Base-by-base conservation (phyloP, 2,888 invertebrate species). In the Leistus spinibarbis region DNA sequence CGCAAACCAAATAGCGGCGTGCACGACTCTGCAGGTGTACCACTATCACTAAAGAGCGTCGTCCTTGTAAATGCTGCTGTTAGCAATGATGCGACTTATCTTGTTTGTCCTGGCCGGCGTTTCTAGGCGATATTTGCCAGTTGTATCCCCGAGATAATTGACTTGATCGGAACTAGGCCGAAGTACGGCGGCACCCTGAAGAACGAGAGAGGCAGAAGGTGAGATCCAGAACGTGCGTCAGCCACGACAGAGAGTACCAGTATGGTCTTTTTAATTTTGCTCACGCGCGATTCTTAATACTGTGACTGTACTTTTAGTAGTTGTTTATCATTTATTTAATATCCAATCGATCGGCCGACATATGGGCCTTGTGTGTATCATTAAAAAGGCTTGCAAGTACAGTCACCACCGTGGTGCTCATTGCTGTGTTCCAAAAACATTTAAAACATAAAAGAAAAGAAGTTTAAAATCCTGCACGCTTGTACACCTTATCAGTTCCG, bases 71-170 rank as follows among this genome's bases (percentile, higher is more conserved):
- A n/a, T n/a, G n/a, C 78, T 80, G 80, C 82, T 69, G 20, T 40
- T 82, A 80, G 81, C 81, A 82, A 81, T 83, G 82, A 83, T 82
- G 81, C 82, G 80, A 82, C 60, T 88, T 88, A 87, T 88, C 87
- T 88, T 89, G 87, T 89, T 84, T 87, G 89, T 88, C 89, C 88
- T 87, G 88, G 88, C 88, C 89, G 88, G 89, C 82, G 82, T 84
- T 13, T 40, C 80, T 86, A 98, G 98, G 99, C 99, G 92, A 98
- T 99, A 94, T 99, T 99, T 95, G 99, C 99, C 91, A 98, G 97
- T 94, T 98, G 98, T 94, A 98, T 99, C 91, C 99, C 99, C 89
- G 99, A 99, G 94, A 99, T 99, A 91, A 98, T 98, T 91, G 99
- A 99, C 93, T 96, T 99, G 93, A 96, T 99, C 92, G 98, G 99